Evolutionary conservation across 1,140 invertebrate species (phyloP), one percentile per base, ranked within the genome.

Genomic region (Cryptotermes secundus): DNA sequence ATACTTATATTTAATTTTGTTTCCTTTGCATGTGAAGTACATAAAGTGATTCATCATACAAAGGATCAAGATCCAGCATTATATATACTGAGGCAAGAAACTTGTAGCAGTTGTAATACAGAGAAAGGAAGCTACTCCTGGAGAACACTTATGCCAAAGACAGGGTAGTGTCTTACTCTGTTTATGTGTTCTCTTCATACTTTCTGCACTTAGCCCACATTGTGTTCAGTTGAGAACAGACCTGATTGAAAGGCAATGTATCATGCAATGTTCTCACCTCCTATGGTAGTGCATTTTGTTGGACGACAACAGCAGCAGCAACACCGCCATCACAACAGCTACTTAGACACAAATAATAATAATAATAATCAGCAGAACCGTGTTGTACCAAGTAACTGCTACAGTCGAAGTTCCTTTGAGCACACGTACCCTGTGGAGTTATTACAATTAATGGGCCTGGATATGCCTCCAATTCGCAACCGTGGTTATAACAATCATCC

Each of bases 181-280:
- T 72, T n/a, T 72, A 59, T 59, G 59, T 72, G 26, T 72, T 72
- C n/a, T 31, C 7, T 3, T 72, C 59, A 31, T 31, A 72, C n/a
- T 31, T 59, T 16, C 59, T 31, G 16, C n/a, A 16, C 59, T 72
- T 72, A 31, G 1, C 12, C 53, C 35, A 42, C 81, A 81, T 81
- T 81, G 81, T 81, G 81, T 82, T 82, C 81, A 82, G 6, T n/a
- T 45, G 31, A 45, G 1, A 53, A 82, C 24, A 82, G 81, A 82
- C 19, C n/a, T 45, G 81, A 45, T 31, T 82, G 38, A 42, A 45
- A 45, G 81, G 81, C 81, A 34, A 82, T 82, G 81, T 82, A 82
- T 82, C 42, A 82, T 82, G 81, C 81, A 82, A 82, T 82, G 81
- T 82, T 82, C 45, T 82, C 81, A 45, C 42, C 81, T 45, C 81